Evolutionary conservation across 2,797 vertebrate genomes (phyloP).

Genomic region (Ciconia nigra): DNA sequence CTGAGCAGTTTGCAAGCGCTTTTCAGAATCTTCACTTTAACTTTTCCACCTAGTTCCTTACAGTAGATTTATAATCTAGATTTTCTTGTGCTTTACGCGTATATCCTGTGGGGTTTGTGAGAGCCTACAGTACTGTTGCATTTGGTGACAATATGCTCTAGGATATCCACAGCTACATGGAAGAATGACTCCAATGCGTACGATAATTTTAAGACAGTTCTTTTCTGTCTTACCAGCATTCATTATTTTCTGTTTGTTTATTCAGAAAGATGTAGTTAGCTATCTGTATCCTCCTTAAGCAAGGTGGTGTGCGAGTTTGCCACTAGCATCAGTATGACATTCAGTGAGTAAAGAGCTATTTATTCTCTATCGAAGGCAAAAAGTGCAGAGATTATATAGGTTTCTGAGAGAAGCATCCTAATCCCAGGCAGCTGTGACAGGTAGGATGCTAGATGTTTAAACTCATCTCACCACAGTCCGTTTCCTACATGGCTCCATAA

Average conservation of each 20-base stretch:
- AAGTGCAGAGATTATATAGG: slow-evolving; percentile 7
- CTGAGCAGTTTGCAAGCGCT: slow-evolving; percentile 45
- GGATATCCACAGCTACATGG: not conserved
- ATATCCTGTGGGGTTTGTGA: not conserved
- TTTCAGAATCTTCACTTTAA: not conserved
- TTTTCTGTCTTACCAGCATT: not conserved
- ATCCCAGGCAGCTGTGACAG: not conserved
- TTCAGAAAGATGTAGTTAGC: not conserved
- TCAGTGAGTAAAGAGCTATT: slow-evolving; percentile 12
- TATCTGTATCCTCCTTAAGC: not conserved
- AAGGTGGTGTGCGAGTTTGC: not conserved
- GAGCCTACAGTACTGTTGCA: not conserved
- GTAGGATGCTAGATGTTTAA: not conserved
- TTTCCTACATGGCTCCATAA: not conserved
- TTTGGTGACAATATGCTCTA: not conserved
- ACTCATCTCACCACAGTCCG: not conserved
- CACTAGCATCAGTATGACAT: not conserved
- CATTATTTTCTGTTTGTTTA: not conserved
- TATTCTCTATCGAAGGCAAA: slow-evolving; percentile 29
- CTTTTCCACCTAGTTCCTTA: not conserved
- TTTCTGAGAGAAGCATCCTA: slow-evolving; percentile 9
- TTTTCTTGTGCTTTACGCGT: slow-evolving; percentile 63
- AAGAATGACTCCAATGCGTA: not conserved
- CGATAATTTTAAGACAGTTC: not conserved
- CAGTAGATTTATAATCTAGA: not conserved